Base-by-base conservation (phyloP, 2,797 vertebrate species). In the Dendrocincla tyrannina region DNA sequence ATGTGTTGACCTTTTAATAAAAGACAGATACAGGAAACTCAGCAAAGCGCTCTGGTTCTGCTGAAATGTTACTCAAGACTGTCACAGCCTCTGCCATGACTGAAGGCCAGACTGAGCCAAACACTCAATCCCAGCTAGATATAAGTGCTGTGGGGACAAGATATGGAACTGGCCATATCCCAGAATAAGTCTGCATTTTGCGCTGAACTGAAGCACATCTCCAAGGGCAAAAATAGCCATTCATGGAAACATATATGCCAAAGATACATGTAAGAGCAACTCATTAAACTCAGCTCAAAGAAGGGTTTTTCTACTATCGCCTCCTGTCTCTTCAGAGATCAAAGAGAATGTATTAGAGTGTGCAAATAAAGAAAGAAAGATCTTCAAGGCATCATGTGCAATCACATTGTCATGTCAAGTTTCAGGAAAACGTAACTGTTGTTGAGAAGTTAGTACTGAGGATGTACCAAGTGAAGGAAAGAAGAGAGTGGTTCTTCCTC, bases 1-100 rank as follows among this genome's bases (percentile, higher is more conserved):
- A 64, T 97, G 98, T 89, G 99, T 99, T 85, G 99, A 99, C 98
- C 99, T 99, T 96, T 97, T 97, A 98, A 97, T 97, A 94, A 95
- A 95, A 97, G 93, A 97, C 96, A 98, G 92, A 97, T 55, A 97
- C 89, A 96, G 92, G 35, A 93, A 93, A 87, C 77, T 97, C 86
- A 97, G 90, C 41, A 88, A 95, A 96, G 84, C 87, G 91, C 87
- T 94, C 37, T 39, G 20, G 73, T 97, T 93, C 88, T 55, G 88
- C 44, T 74, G 81, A 93, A 94, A 86, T 7, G 83, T 59, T 94
- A 92, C 64, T 86, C 90, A 87, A 85, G 91, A 92, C 89, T 86
- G 77, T 81, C 92, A 91, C 66, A 82, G 66, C 68, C 93, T 91
- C 93, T 95, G 85, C 41, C 67, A 77, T 12, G 52, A 93, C 28